Base-by-base conservation (phyloP, 2,888 invertebrate species). In the Digitonthophagus gazella region DNA sequence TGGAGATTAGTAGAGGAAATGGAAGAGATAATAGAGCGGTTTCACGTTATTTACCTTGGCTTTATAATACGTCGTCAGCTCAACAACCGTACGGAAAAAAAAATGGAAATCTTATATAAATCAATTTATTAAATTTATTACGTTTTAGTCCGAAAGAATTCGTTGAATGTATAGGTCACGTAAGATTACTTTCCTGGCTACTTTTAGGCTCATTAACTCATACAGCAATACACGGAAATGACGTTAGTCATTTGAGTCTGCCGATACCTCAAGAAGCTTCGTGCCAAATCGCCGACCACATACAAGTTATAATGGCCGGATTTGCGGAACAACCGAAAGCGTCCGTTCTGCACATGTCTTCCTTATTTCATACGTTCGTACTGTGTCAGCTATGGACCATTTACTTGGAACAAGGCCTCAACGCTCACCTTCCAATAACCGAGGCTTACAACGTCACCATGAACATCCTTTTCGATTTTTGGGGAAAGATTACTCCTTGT, bases 311-410 rank as follows among this genome's bases (percentile, higher is more conserved):
- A 78, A 90, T 99, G 86, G 93, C 96, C 0, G 97, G 97, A 6
- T 99, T 98, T 86, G 96, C 97, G 28, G 98, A 98, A 80, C 96
- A 97, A 79, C 91, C 93, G 0, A 97, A 96, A 84, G 90, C 93
- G 1, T 95, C 95, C 0, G 93, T 95, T 3, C 87, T 94, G 67
- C 97, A 98, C 79, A 96, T 98, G 96, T 95, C 95, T 66, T 96
- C 97, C 0, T 85, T 99, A 66, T 97, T 97, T 83, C 96, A 98
- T 83, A 97, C 98, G 2, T 99, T 99, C 83, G 94, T 97, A 71
- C 87, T 99, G 64, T 99, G 98, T 80, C 98, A 98, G 89, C 86
- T 99, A 72, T 99, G 98, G 99, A 99, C 98, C 0, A 91, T 99
- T 75, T 99, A 99, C 84, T 89, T 98, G 80, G 98, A 99, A 83